phyloP scores from a whole-genome alignment of 1,140 invertebrate species.

The Pentalonia nigronervosa region DNA sequence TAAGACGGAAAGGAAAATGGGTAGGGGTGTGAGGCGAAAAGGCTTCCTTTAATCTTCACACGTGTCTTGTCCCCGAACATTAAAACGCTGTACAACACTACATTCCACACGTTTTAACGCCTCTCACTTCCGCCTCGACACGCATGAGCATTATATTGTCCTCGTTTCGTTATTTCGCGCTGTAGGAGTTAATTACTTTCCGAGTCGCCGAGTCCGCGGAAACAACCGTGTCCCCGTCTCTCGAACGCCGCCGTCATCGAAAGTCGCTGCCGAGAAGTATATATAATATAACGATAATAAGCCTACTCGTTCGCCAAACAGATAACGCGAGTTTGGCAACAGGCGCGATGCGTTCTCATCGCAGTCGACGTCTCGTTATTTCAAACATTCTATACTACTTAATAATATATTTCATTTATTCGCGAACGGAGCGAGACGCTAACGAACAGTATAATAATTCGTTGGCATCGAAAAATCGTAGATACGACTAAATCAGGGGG shows the following conservation, averaged over 20 bases:
- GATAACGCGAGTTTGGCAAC: conserved; percentile 31
- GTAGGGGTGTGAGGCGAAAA: background rate
- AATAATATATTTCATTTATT: background rate
- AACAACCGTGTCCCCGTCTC: background rate
- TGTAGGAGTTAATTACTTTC: conserved; percentile 48
- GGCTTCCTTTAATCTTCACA: conserved; percentile 55
- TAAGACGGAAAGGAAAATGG: background rate
- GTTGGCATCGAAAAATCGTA: background rate
- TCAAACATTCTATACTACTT: background rate
- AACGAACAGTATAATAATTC: background rate
- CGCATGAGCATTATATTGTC: conserved; percentile 33
- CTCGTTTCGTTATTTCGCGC: conserved; percentile 24
- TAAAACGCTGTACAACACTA: conserved; percentile 55
- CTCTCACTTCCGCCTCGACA: conserved; percentile 28
- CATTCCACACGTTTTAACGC: conserved; percentile 51
- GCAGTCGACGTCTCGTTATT: background rate
- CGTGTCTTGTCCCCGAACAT: conserved; percentile 54
- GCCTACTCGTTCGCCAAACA: background rate
- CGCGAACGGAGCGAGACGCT: background rate
- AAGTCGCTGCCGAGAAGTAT: conserved; percentile 2
- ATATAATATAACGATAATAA: background rate
- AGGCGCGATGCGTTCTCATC: background rate
- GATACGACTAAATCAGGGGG: too few species aligned
- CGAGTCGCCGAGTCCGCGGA: conserved; percentile 26
- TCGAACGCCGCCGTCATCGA: background rate